Evolutionary conservation across 2,113 vertebrate genomes (phyloP).

Genomic region (Petromus typicus): DNA sequence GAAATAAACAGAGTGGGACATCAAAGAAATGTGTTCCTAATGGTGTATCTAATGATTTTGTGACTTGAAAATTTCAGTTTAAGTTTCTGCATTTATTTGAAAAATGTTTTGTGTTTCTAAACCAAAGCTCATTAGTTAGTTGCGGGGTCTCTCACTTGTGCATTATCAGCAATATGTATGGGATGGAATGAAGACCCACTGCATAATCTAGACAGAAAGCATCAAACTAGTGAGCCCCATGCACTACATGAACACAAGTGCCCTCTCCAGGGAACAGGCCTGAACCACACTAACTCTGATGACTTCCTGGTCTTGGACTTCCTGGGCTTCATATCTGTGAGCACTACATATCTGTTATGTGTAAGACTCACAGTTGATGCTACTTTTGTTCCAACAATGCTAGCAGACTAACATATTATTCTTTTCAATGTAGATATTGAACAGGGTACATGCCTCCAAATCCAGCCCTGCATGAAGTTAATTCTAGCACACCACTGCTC

Average conservation of each 20-base stretch:
- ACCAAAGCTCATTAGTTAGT: neutral
- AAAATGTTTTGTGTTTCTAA: neutral
- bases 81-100: neutral
- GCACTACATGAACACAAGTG: neutral
- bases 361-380: neutral
- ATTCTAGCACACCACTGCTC: neutral
- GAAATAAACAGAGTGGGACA: neutral
- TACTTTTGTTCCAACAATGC: neutral
- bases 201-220: neutral
- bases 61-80: neutral
- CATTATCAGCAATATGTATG: neutral
- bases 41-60: neutral
- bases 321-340: neutral
- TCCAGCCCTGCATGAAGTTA: rapidly evolving
- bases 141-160: neutral
- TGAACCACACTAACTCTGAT: no score
- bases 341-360: neutral
- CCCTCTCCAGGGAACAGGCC: rapidly evolving
- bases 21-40: neutral
- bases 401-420: neutral
- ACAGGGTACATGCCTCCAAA: no score
- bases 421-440: neutral
- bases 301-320: neutral
- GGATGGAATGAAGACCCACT: neutral
- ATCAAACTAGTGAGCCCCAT: neutral